Percentiles rank a stretch among this genome's conserved stretches.
These are phyloP conservation scores for Agrochola lota DNA, from an alignment of 2,888 invertebrate species.

Conservation along the genomic window DNA sequence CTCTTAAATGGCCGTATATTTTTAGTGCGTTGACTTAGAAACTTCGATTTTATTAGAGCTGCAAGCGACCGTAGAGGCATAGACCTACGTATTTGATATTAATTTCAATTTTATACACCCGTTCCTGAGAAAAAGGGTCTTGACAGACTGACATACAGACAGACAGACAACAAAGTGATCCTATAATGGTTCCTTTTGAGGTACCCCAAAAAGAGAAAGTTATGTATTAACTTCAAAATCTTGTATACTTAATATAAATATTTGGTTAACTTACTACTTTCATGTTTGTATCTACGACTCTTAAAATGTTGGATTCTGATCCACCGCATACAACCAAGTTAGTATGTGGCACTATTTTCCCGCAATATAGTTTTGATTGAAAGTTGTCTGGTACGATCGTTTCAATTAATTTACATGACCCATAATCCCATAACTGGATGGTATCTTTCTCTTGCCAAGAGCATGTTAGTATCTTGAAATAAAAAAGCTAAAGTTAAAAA, in stretches of 20 bases:
- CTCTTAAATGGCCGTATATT: no score
- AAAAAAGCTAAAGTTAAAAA: neutral
- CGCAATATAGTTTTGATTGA: conserved; percentile 91
- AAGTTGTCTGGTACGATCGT: conserved; percentile 90
- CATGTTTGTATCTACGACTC: conserved; percentile 91
- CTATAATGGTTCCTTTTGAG: neutral
- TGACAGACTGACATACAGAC: neutral
- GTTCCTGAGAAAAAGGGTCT: no score
- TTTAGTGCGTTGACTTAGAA: no score
- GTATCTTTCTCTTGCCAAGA: conserved; percentile 91
- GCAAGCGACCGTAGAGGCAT: neutral
- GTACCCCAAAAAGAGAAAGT: neutral
- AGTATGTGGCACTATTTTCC: conserved; percentile 90
- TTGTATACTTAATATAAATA: neutral
- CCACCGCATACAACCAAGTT: conserved; percentile 91
- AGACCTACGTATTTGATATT: no score
- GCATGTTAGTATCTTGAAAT: conserved; percentile 91
- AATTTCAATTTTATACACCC: no score
- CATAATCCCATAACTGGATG: conserved; percentile 92
- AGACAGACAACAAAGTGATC: neutral
- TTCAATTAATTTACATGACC: conserved; percentile 91
- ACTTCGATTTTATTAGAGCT: neutral
- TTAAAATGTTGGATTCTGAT: conserved; percentile 90
- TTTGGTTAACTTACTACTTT: conserved; percentile 87
- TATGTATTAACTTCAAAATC: neutral